Conservation (phyloP, 1,140 invertebrate genomes). For the Cecropterus lyciades region DNA sequence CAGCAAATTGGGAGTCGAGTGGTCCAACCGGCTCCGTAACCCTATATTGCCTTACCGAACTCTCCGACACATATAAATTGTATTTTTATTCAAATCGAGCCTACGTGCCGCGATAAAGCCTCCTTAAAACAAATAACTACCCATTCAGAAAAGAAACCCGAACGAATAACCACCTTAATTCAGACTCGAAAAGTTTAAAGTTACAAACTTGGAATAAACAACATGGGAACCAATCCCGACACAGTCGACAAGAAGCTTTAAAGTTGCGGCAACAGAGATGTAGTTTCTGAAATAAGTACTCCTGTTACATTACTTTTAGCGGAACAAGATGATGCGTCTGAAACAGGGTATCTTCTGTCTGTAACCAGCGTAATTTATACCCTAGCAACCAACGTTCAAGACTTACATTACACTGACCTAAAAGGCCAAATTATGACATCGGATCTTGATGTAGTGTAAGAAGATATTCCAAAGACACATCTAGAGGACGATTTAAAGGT, state of each 20-base stretch:
- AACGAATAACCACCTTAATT: conserved; percentile 56
- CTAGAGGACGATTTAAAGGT: conserved; percentile 62
- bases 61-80: conserved; percentile 81
- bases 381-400: conserved; percentile 46
- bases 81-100: conserved; percentile 82
- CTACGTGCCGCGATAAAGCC: conserved; percentile 77
- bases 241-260: conserved; percentile 62
- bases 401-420: conserved; percentile 40
- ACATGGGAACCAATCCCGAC: conserved; percentile 40
- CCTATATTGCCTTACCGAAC: conserved; percentile 72
- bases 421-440: conserved; percentile 44
- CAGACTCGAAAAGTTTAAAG: conserved; percentile 47
- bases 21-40: conserved; percentile 76
- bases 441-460: conserved; percentile 49
- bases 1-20: conserved; percentile 79
- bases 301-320: conserved; percentile 56
- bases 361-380: conserved; percentile 49
- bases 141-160: conserved; percentile 46
- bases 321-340: conserved; percentile 41
- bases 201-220: conserved; percentile 31
- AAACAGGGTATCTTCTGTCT: conserved; percentile 45
- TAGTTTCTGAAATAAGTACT: conserved; percentile 62
- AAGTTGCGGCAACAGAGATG: conserved; percentile 68
- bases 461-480: conserved; percentile 53
- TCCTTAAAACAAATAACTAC: conserved; percentile 78